phyloP scores from a whole-genome alignment of 2,113 vertebrate genomes.

The Myanophis thanlyinensis region DNA sequence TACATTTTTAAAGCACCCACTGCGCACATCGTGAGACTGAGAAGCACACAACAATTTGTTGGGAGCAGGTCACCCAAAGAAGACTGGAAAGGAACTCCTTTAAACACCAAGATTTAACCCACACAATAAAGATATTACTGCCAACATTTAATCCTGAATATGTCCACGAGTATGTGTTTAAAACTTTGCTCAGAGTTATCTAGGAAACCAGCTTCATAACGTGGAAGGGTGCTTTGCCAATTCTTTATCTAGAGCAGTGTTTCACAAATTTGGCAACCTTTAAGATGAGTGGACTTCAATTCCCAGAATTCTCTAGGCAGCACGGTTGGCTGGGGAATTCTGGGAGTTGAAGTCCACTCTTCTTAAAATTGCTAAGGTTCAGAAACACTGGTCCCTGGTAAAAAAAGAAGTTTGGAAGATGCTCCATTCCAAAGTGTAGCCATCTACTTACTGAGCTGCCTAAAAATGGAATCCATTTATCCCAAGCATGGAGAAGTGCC shows the following conservation, averaged over 20 bases:
- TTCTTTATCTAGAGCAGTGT: background rate
- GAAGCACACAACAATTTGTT: background rate
- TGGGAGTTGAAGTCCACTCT: background rate
- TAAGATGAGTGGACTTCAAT: background rate
- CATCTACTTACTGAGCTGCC: background rate
- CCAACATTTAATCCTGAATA: background rate
- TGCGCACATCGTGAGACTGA: background rate
- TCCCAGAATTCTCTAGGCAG: background rate
- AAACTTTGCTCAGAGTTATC: background rate
- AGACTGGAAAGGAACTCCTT: background rate
- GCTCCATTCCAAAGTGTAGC: background rate
- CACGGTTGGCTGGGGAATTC: background rate
- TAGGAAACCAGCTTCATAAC: background rate
- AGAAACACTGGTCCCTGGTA: background rate
- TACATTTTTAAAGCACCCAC: background rate
- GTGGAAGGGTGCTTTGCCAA: background rate
- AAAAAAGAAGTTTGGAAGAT: background rate
- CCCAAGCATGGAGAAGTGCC: background rate
- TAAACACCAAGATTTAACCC: background rate
- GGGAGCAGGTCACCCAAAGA: background rate
- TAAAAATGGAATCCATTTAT: background rate
- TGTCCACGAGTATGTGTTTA: background rate
- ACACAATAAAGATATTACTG: background rate
- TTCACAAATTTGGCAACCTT: background rate
- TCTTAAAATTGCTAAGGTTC: background rate